phyloP scores from a whole-genome alignment of 2,113 vertebrate genomes.

The Chelonoidis abingdonii region DNA sequence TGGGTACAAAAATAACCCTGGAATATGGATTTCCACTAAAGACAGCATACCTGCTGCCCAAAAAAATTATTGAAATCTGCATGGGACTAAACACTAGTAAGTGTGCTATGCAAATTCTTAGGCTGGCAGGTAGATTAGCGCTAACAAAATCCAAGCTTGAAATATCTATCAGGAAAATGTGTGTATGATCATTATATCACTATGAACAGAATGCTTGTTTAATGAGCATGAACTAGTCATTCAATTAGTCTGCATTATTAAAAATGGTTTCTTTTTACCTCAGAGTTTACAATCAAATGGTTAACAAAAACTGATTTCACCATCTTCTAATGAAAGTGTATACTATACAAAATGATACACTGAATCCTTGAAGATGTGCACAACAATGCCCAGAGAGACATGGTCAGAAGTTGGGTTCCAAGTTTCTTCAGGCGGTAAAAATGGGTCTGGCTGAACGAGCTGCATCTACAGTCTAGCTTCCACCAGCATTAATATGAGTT shows the following conservation, averaged over 20 bases:
- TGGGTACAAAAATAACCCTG: background rate
- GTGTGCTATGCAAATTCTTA: background rate
- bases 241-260: rapidly evolving
- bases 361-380: background rate
- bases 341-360: background rate
- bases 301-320: background rate
- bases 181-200: background rate
- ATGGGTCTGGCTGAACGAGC: background rate
- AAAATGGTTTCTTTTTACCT: background rate
- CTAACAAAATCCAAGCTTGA: background rate
- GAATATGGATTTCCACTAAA: background rate
- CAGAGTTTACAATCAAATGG: background rate
- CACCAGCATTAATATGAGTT: background rate
- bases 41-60: background rate
- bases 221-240: background rate
- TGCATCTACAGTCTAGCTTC: background rate
- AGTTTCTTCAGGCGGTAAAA: background rate
- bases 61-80: background rate
- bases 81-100: background rate
- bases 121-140: background rate
- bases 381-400: background rate
- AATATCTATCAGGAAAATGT: background rate
- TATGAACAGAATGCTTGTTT: rapidly evolving
- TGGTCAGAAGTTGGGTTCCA: background rate
- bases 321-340: background rate